phyloP scores from a whole-genome alignment of 2,113 vertebrate genomes.

The Ceyx margarethae region DNA sequence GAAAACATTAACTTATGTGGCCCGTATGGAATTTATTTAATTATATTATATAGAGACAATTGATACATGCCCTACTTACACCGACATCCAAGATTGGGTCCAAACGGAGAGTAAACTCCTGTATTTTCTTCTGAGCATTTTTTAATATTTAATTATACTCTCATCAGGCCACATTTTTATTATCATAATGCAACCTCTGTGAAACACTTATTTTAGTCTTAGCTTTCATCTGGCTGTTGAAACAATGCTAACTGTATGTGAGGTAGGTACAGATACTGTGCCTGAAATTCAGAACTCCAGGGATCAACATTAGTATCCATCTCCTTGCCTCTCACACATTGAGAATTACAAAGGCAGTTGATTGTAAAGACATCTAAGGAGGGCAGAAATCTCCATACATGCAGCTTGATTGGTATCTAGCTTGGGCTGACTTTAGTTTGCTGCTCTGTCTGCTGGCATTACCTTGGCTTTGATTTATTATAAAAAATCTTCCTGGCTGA shows the following conservation, averaged over 20 bases:
- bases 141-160: not conserved
- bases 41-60: slow-evolving; percentile 34
- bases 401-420: not conserved
- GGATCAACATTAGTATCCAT: not conserved
- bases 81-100: too few relatives aligned
- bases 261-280: not conserved
- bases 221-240: not conserved
- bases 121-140: too few relatives aligned
- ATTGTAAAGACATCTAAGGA: not conserved
- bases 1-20: slow-evolving; percentile 42
- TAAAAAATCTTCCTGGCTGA: not conserved
- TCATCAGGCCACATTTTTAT: not conserved
- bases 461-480: not conserved
- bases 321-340: not conserved
- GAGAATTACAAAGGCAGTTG: not conserved
- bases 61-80: too few relatives aligned
- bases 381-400: not conserved
- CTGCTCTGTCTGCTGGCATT: not conserved
- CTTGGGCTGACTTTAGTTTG: not conserved
- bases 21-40: slow-evolving; percentile 39
- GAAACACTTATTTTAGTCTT: not conserved
- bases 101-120: too few relatives aligned
- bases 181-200: not conserved
- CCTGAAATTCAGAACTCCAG: not conserved
- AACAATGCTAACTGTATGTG: not conserved